Evolutionary conservation across 1,140 invertebrate genomes (phyloP).

Genomic region (Danaus melanippus): DNA sequence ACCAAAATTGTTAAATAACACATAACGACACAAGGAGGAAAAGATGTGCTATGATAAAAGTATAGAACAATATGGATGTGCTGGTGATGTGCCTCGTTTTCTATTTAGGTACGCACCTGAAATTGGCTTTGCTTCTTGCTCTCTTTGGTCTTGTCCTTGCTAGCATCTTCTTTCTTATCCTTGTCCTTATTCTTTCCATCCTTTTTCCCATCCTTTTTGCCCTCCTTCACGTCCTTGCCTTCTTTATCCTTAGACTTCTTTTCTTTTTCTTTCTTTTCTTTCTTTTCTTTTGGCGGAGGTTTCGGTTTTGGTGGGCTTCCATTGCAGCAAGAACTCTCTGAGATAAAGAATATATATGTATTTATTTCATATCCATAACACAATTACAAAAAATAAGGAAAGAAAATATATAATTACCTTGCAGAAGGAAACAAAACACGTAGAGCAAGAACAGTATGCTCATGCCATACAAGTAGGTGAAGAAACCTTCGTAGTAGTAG

Average conservation of each 20-base stretch:
- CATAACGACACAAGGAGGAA: slow-evolving; percentile 40
- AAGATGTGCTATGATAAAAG: slow-evolving; percentile 30
- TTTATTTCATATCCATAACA: not conserved
- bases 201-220: slow-evolving; percentile 73
- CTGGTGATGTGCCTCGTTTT: slow-evolving; percentile 36
- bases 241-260: slow-evolving; percentile 77
- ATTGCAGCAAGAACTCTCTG: slow-evolving; percentile 86
- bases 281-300: slow-evolving; percentile 80
- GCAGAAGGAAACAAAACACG: slow-evolving; percentile 96
- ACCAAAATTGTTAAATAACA: slow-evolving; percentile 53
- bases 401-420: slow-evolving; percentile 65
- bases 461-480: slow-evolving; percentile 95
- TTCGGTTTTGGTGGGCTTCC: slow-evolving; percentile 78
- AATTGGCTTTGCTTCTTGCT: slow-evolving; percentile 77
- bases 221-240: slow-evolving; percentile 74
- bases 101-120: slow-evolving; percentile 63
- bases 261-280: slow-evolving; percentile 82
- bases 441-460: slow-evolving; percentile 97
- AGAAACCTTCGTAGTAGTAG: slow-evolving; percentile 96
- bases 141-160: slow-evolving; percentile 74
- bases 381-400: slow-evolving; percentile 2
- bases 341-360: slow-evolving; percentile 2
- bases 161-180: slow-evolving; percentile 71
- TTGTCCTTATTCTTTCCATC: slow-evolving; percentile 74
- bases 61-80: slow-evolving; percentile 56